Base-by-base conservation (phyloP, 1,140 invertebrate species). In the Triops cancriformis region DNA sequence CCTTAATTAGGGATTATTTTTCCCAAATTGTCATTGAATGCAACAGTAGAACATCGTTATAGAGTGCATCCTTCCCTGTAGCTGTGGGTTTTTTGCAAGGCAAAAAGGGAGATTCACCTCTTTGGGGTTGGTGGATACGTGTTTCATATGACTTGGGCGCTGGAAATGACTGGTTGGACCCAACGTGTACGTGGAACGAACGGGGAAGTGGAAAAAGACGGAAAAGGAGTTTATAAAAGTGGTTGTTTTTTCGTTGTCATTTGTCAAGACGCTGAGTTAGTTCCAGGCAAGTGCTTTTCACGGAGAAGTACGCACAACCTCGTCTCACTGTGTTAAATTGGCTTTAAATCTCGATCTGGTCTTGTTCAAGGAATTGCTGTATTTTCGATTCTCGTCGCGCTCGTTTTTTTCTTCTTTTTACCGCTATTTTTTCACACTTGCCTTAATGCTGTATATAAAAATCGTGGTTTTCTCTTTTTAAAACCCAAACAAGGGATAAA, bases 321-420 rank as follows among this genome's bases (percentile, higher is more conserved):
- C 51, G 51, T 64, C 51, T 64, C 14, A 64, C 51, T 64, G 51
- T 64, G 51, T 64, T 64, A 64, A 64, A 64, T 64, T 64, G 51
- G 51, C 51, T 64, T 64, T 64, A 64, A 64, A 64, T 64, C 51
- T 64, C 0, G 51, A 64, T 64, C 51, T 64, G 5, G 51, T 14
- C 51, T 64, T 64, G 51, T 23, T 23, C 51, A n/a, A 4, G 51
- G 51, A 64, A 14, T 14, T 64, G 51, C 51, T 64, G 51, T 23
- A n/a, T 64, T 64, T 64, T 23, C 14, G 23, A 64, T 64, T 18
- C 51, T 18, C 51, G 9, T 64, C 51, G 14, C 51, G 51, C 14
- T 64, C 51, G 10, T 9, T 64, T 64, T 64, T 64, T 64, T 45
- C 43, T 45, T 12, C 43, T 18, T 64, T 64, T 14, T 64, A 14